Percentiles rank a stretch among this genome's conserved stretches.
These are phyloP conservation scores for Pterophyllum scalare DNA, from an alignment of 2,113 vertebrate genomes.

Conservation along the genomic window DNA sequence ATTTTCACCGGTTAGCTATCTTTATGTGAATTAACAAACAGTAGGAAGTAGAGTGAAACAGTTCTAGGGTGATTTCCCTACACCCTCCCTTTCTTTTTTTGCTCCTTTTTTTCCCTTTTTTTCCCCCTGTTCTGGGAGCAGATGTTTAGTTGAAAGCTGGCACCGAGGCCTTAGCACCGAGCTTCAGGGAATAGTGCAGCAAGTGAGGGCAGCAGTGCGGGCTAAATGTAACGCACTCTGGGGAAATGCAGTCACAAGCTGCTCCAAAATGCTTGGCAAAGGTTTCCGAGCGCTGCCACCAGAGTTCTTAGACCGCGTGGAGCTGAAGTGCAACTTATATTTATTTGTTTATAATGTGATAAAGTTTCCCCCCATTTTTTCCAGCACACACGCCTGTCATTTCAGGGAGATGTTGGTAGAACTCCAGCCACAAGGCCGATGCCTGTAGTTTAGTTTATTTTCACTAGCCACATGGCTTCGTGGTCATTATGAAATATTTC, in stretches of 20 bases:
- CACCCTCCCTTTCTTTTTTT: not conserved
- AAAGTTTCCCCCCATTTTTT: not conserved
- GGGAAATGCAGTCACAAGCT: slow-evolving; percentile 54
- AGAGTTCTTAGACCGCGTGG: not conserved
- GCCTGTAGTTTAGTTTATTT: slow-evolving; percentile 38
- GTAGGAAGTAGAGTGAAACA: slow-evolving; percentile 29
- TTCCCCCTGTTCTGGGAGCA: slow-evolving; percentile 8
- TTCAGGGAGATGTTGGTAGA: slow-evolving; percentile 18
- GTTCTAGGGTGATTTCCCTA: not conserved
- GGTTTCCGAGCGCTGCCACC: slow-evolving; percentile 10
- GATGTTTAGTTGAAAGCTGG: slow-evolving; percentile 56
- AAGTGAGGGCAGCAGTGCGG: slow-evolving; percentile 22
- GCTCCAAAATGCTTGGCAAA: slow-evolving; percentile 50
- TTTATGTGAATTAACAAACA: not conserved
- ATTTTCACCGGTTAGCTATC: slow-evolving; percentile 19
- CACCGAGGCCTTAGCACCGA: slow-evolving; percentile 9
- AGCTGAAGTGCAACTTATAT: slow-evolving; percentile 8
- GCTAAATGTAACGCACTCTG: slow-evolving; percentile 48
- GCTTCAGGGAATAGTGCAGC: slow-evolving; percentile 49
- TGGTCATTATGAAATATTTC: slow-evolving; percentile 6
- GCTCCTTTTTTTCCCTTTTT: not conserved
- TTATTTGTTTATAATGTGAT: slow-evolving; percentile 25
- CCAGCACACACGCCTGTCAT: not conserved
- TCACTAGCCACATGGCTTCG: slow-evolving; percentile 6
- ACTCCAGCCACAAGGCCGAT: not conserved